phyloP scores from a whole-genome alignment of 2,888 invertebrate species.

The Parnassius apollo region DNA sequence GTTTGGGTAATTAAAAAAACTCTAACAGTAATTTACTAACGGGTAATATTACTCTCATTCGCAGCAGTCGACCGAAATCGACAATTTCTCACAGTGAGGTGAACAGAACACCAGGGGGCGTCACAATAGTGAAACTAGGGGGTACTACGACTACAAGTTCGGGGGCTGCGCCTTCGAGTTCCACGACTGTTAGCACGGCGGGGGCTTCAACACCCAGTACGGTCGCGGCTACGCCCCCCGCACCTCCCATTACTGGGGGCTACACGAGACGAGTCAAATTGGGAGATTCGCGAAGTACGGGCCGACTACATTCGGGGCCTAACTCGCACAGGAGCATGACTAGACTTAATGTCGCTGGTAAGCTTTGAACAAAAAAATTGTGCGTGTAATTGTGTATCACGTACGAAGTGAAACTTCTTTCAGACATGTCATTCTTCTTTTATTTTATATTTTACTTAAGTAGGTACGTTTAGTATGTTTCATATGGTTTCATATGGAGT shows the following conservation, averaged over 20 bases:
- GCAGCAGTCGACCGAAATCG: slow-evolving; percentile 59
- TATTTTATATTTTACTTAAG: too few species aligned
- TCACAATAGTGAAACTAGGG: slow-evolving; percentile 90
- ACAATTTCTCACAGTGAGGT: slow-evolving; percentile 78
- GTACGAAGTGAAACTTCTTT: too few species aligned
- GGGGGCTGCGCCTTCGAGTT: background rate
- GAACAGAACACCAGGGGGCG: slow-evolving; percentile 86
- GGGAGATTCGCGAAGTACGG: slow-evolving; percentile 89
- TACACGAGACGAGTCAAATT: slow-evolving; percentile 84
- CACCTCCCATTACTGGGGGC: slow-evolving; percentile 29
- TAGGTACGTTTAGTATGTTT: too few species aligned
- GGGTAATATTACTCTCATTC: slow-evolving; percentile 13
- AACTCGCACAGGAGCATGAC: slow-evolving; percentile 90
- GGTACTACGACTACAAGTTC: slow-evolving; percentile 38
- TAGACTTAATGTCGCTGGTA: slow-evolving; percentile 86
- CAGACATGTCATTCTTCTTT: too few species aligned
- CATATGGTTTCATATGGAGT: too few species aligned
- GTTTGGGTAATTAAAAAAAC: too few species aligned
- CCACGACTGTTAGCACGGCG: slow-evolving; percentile 9
- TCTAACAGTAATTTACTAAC: background rate
- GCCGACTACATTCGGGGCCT: slow-evolving; percentile 85
- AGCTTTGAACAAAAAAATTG: slow-evolving; percentile 8
- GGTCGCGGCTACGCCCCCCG: slow-evolving; percentile 18
- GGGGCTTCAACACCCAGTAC: slow-evolving; percentile 15
- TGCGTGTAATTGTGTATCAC: background rate